phyloP scores from a whole-genome alignment of 2,797 vertebrate species.

The Centropyge bicolor region DNA sequence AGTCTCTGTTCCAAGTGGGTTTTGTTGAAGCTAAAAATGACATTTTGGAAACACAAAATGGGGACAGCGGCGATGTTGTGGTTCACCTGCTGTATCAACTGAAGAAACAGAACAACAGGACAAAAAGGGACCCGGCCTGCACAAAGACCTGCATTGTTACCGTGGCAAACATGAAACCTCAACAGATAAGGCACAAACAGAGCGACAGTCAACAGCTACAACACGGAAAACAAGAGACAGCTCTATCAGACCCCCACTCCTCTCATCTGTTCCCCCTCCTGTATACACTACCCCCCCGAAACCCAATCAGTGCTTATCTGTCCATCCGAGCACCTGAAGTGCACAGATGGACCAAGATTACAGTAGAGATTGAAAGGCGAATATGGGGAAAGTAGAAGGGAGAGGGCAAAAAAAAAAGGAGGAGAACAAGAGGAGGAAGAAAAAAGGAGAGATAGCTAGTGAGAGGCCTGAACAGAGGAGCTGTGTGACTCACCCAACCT shows the following conservation, averaged over 20 bases:
- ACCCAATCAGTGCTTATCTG: conserved; percentile 67
- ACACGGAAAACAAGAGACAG: conserved; percentile 55
- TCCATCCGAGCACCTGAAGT: conserved; percentile 53
- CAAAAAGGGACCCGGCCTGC: conserved; percentile 37
- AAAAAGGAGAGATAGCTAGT: conserved; percentile 23
- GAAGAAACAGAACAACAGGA: conserved; percentile 59
- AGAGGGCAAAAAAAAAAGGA: conserved; percentile 24
- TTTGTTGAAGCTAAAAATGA: conserved; percentile 19
- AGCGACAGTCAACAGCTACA: conserved; percentile 57
- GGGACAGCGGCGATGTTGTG: conserved; percentile 11
- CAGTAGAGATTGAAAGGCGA: conserved; percentile 49
- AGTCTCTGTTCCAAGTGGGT: not conserved
- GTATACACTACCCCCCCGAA: conserved; percentile 19
- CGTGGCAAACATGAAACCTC: conserved; percentile 72
- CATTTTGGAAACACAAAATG: conserved; percentile 19
- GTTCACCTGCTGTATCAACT: conserved; percentile 60
- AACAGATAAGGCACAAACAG: conserved; percentile 74
- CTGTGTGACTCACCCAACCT: conserved; percentile 65
- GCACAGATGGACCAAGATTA: conserved; percentile 65
- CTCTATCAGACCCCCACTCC: conserved; percentile 42
- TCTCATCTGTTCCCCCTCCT: conserved; percentile 29
- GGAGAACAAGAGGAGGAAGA: conserved; percentile 39
- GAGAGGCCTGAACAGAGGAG: conserved; percentile 58
- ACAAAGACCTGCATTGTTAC: conserved; percentile 77
- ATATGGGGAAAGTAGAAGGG: conserved; percentile 48